Evolutionary conservation across 2,113 vertebrate genomes (phyloP).

Genomic region (Macrotus californicus): DNA sequence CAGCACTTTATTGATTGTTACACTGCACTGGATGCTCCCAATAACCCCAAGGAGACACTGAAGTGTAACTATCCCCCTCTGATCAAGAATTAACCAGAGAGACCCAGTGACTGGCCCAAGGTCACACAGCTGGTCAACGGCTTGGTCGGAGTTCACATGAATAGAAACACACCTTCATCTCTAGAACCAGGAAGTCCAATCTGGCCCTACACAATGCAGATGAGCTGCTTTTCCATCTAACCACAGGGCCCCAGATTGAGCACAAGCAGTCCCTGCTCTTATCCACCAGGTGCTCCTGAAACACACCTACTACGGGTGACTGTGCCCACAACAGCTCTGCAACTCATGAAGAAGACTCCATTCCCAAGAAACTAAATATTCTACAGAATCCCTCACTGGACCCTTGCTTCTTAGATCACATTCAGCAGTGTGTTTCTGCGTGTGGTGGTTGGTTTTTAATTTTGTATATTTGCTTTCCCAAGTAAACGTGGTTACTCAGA

Average conservation of each 20-base stretch:
- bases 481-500: neutral
- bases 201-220: neutral
- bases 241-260: neutral
- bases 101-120: neutral
- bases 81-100: neutral
- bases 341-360: neutral
- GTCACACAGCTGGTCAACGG: neutral
- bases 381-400: slow-evolving; percentile 2
- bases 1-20: neutral
- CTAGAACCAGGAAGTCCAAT: neutral
- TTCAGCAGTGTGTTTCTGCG: neutral
- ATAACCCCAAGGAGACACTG: neutral
- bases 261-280: neutral
- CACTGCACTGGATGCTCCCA: rapidly evolving
- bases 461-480: neutral
- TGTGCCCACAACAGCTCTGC: neutral
- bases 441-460: neutral
- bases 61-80: neutral
- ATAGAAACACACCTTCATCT: neutral
- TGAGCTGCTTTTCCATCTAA: neutral
- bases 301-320: neutral
- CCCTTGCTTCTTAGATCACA: neutral
- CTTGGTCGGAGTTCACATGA: neutral
- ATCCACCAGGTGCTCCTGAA: neutral
- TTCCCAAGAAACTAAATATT: neutral